phyloP scores from a whole-genome alignment of 2,888 invertebrate species.

The Fragum fragum region DNA sequence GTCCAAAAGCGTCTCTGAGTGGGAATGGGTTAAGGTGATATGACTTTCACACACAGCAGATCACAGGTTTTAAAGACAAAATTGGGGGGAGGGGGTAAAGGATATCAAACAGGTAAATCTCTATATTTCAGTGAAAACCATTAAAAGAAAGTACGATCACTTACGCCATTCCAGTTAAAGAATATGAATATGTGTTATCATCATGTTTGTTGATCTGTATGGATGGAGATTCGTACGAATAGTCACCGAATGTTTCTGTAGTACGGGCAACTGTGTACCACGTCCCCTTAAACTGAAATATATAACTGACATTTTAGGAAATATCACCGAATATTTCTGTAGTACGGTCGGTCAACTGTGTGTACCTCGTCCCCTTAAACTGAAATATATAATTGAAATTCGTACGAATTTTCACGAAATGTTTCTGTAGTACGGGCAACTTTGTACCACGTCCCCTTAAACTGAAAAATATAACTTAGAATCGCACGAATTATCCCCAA shows the following conservation, averaged over 20 bases:
- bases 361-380: constrained; percentile 68
- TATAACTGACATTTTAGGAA: background rate
- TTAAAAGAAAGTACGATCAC: too few species aligned
- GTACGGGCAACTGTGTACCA: constrained; percentile 64
- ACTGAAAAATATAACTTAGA: constrained; percentile 53
- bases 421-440: constrained; percentile 45
- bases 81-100: too few species aligned
- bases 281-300: constrained; percentile 62
- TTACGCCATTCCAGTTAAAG: constrained; percentile 64
- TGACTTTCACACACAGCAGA: too few species aligned
- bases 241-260: constrained; percentile 46
- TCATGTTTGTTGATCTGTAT: constrained; percentile 49
- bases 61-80: too few species aligned
- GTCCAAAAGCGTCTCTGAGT: too few species aligned
- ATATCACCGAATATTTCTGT: constrained; percentile 52
- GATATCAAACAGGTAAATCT: too few species aligned
- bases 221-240: constrained; percentile 58
- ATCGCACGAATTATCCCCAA: constrained; percentile 42
- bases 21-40: too few species aligned
- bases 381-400: constrained; percentile 50
- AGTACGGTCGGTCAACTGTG: constrained; percentile 48
- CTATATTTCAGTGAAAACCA: too few species aligned
- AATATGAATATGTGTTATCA: constrained; percentile 50
- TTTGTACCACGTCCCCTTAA: constrained; percentile 65
- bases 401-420: constrained; percentile 59